phyloP scores from a whole-genome alignment of 2,888 invertebrate genomes.

The Eristalis arbustorum region DNA sequence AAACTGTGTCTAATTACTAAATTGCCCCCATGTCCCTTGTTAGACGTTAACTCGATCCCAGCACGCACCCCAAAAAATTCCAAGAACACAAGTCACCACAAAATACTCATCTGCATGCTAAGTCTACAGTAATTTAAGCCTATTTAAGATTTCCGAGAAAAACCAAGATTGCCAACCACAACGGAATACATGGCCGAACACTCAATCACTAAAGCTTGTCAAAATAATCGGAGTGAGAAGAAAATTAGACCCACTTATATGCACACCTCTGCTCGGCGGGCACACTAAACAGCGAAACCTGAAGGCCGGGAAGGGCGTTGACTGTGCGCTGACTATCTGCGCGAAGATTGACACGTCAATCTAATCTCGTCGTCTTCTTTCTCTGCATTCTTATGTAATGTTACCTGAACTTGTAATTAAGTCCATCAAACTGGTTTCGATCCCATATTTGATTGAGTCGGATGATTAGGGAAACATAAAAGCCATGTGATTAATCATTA shows the following conservation, averaged over 20 bases:
- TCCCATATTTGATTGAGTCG: background rate
- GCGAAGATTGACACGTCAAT: background rate
- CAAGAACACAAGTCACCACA: background rate
- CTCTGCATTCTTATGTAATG: background rate
- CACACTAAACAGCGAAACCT: background rate
- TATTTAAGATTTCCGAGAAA: background rate
- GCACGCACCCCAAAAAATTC: background rate
- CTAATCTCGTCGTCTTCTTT: background rate
- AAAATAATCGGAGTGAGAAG: background rate
- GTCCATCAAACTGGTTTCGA: background rate
- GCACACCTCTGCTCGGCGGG: background rate
- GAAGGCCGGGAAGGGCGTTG: background rate
- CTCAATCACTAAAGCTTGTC: background rate
- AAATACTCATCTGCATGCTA: background rate
- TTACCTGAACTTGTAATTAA: background rate
- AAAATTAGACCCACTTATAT: background rate
- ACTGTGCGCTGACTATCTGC: background rate
- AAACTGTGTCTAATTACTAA: too few species aligned
- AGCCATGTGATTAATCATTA: background rate
- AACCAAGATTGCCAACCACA: background rate
- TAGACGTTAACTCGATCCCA: too few species aligned
- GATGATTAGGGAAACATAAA: background rate
- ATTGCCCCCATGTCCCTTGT: too few species aligned
- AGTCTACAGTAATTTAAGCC: background rate
- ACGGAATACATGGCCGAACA: background rate